Percentiles rank a stretch among this genome's conserved stretches.
phyloP scores from a whole-genome alignment of 2,797 vertebrate genomes.

The Tangara arthus region DNA sequence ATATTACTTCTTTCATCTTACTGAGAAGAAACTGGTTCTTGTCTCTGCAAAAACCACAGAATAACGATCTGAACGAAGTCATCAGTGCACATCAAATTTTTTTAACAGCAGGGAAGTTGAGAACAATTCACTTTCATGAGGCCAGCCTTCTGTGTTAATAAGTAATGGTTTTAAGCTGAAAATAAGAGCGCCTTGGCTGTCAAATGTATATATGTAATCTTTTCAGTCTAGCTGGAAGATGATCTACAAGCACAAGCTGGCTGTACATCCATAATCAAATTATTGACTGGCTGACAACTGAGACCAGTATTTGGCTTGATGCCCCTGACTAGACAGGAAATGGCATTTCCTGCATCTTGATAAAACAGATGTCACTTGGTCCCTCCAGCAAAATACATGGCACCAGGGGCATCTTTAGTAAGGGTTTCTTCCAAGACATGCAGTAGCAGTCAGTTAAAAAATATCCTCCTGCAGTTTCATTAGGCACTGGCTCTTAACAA shows the following conservation, averaged over 20 bases:
- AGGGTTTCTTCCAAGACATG: not conserved
- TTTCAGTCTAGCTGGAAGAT: not conserved
- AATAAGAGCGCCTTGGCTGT: not conserved
- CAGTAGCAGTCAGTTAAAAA: not conserved
- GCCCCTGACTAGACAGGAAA: constrained; percentile 7
- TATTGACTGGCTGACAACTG: constrained; percentile 20
- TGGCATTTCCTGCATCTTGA: constrained; percentile 8
- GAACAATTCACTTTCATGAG: not conserved
- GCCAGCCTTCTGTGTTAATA: not conserved
- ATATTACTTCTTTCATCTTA: not conserved
- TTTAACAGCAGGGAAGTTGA: not conserved
- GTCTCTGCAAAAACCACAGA: not conserved
- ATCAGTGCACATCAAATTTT: not conserved
- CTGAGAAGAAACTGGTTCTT: not conserved
- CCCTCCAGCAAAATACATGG: constrained; percentile 15
- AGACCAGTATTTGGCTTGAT: constrained; percentile 35
- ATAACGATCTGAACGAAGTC: not conserved
- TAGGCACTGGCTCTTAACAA: not conserved
- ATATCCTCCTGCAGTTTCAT: not conserved
- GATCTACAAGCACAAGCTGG: constrained; percentile 2
- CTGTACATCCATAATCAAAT: constrained; percentile 33
- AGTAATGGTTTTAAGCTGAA: not conserved
- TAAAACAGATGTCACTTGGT: constrained; percentile 35
- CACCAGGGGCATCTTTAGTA: not conserved
- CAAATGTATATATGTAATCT: constrained; percentile 1